phyloP scores from a whole-genome alignment of 2,888 invertebrate genomes.

The Ditylenchus weischeri region DNA sequence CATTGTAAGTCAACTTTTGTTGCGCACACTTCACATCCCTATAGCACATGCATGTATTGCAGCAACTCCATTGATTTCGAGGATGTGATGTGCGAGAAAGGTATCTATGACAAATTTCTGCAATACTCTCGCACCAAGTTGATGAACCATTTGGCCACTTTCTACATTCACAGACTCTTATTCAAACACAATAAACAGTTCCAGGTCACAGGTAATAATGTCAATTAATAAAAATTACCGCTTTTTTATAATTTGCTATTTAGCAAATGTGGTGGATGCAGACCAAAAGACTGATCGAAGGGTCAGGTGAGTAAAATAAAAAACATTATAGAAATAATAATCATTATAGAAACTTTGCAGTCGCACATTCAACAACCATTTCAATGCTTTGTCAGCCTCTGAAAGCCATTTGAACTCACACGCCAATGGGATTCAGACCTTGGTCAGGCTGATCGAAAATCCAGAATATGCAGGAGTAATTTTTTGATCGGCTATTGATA shows the following conservation, averaged over 20 bases:
- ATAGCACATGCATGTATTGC: neutral
- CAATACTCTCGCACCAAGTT: conserved; percentile 57
- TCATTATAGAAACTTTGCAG: no score
- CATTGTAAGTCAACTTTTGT: conserved; percentile 40
- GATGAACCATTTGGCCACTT: conserved; percentile 56
- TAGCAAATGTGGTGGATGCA: conserved; percentile 18
- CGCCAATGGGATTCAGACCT: conserved; percentile 44
- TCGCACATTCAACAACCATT: conserved; percentile 7
- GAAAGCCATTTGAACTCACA: conserved; percentile 44
- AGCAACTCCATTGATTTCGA: conserved; percentile 41
- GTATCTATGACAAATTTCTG: conserved; percentile 55
- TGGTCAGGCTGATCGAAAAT: conserved; percentile 40
- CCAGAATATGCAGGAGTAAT: conserved; percentile 10
- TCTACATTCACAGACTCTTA: conserved; percentile 47
- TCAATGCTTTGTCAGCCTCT: conserved; percentile 29
- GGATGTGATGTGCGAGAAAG: conserved; percentile 50
- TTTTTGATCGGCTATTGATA: neutral
- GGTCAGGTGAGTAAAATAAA: conserved; percentile 4
- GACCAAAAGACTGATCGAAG: conserved; percentile 28
- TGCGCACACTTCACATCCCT: no score
- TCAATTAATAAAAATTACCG: no score
- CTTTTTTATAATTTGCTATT: neutral
- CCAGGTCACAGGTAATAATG: conserved; percentile 31
- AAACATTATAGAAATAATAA: no score
- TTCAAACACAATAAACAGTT: conserved; percentile 35